A percentile compares a stretch with the other conserved stretches of the same genome.
Conservation (phyloP, 2,888 invertebrate species). For the Apodemia zela region DNA sequence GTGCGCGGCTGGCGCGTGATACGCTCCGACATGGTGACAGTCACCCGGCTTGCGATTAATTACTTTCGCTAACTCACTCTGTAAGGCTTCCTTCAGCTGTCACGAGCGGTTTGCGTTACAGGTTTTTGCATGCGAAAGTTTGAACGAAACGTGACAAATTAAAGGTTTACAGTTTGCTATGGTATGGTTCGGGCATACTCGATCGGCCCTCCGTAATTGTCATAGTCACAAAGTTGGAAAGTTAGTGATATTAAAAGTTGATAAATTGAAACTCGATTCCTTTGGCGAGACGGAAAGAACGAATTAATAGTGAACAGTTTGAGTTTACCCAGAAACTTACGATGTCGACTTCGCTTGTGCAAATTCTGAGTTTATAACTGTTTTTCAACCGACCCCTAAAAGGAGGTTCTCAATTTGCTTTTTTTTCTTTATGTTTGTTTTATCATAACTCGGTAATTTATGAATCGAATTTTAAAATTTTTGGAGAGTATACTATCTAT, state of each 20-base stretch:
- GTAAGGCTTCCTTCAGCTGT: slow-evolving; percentile 66
- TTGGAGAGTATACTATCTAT: too few relatives aligned
- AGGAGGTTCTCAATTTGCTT: too few relatives aligned
- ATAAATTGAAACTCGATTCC: slow-evolving; percentile 17
- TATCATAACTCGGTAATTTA: too few relatives aligned
- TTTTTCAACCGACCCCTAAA: too few relatives aligned
- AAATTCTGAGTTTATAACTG: too few relatives aligned
- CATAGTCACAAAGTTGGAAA: slow-evolving; percentile 31
- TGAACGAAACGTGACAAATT: slow-evolving; percentile 36
- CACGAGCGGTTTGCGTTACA: slow-evolving; percentile 57
- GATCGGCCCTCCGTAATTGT: slow-evolving; percentile 34
- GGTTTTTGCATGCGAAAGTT: slow-evolving; percentile 47
- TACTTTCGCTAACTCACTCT: slow-evolving; percentile 64
- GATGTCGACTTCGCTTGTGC: background rate
- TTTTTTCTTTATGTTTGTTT: too few relatives aligned
- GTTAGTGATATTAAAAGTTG: slow-evolving; percentile 18
- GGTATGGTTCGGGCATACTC: slow-evolving; percentile 28
- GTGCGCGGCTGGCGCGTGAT: slow-evolving; percentile 55
- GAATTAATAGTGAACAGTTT: background rate
- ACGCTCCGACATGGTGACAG: slow-evolving; percentile 70
- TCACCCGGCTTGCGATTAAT: slow-evolving; percentile 58
- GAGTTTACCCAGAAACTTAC: background rate
- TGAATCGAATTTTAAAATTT: too few relatives aligned
- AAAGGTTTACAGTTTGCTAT: slow-evolving; percentile 28
- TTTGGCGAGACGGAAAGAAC: background rate